Evolutionary conservation across 2,113 vertebrate species (phyloP).

Genomic region (Aegithalos caudatus): DNA sequence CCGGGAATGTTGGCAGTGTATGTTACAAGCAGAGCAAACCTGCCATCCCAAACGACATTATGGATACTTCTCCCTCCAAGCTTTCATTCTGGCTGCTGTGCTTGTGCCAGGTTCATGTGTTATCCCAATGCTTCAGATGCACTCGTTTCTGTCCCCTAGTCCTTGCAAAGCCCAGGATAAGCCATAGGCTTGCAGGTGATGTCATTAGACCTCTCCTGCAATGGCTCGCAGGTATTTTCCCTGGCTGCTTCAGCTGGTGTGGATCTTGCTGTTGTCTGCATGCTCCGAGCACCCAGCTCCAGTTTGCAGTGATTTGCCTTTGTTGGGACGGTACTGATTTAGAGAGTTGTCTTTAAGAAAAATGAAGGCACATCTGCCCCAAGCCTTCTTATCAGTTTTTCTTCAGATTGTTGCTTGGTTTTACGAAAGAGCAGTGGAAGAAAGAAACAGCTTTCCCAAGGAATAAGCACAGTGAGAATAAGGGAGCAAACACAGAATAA

Average conservation of each 20-base stretch:
- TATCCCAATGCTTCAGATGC: not conserved
- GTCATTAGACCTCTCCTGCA: not conserved
- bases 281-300: not conserved
- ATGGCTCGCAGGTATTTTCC: not conserved
- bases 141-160: not conserved
- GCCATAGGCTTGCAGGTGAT: not conserved
- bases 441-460: not conserved
- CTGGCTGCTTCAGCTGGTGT: not conserved
- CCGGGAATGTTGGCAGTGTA: not conserved
- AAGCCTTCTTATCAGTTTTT: not conserved
- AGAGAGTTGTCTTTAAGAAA: not conserved
- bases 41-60: not conserved
- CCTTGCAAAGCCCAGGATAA: not conserved
- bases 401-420: not conserved
- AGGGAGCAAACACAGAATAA: not conserved
- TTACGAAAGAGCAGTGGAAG: not conserved
- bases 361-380: not conserved
- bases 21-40: conserved; percentile 16
- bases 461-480: not conserved
- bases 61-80: not conserved
- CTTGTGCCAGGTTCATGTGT: not conserved
- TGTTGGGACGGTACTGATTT: not conserved
- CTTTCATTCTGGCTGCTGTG: not conserved
- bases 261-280: not conserved
- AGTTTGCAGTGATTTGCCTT: not conserved